Evolutionary conservation across 2,113 vertebrate species (phyloP).

Genomic region (Scytalopus superciliaris): DNA sequence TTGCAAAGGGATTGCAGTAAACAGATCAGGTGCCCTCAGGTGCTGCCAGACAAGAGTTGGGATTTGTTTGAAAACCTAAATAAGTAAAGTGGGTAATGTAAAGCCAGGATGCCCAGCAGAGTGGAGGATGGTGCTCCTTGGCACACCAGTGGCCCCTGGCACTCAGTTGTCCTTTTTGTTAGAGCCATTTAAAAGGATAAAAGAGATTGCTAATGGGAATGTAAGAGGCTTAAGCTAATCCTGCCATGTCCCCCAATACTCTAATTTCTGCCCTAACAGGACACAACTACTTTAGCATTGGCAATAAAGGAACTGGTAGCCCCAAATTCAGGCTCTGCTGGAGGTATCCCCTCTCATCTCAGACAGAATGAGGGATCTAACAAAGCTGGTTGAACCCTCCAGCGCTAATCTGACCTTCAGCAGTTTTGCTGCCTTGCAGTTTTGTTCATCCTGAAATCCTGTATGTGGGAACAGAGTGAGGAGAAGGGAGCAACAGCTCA

Average conservation of each 20-base stretch:
- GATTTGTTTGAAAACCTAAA: neutral
- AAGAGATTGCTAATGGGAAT: neutral
- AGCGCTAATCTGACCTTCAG: neutral
- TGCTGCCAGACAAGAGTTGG: neutral
- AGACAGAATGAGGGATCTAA: neutral
- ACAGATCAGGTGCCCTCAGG: neutral
- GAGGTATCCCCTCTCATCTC: neutral
- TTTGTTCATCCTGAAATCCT: neutral
- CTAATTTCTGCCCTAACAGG: neutral
- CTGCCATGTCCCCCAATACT: neutral
- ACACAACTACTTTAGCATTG: neutral
- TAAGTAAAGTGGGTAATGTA: neutral
- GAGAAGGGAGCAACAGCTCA: neutral
- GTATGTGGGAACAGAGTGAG: neutral
- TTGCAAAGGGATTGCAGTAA: neutral
- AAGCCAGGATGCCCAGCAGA: neutral
- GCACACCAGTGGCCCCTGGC: neutral
- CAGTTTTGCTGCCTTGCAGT: neutral
- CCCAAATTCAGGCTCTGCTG: neutral
- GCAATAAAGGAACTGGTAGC: neutral
- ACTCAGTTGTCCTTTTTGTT: neutral
- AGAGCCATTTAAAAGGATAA: neutral
- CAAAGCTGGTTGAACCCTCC: neutral
- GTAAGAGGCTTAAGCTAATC: neutral
- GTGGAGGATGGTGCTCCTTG: neutral